These are phyloP conservation scores for Cheilosia soror DNA, from an alignment of 2,888 invertebrate genomes.

Conservation along the genomic window DNA sequence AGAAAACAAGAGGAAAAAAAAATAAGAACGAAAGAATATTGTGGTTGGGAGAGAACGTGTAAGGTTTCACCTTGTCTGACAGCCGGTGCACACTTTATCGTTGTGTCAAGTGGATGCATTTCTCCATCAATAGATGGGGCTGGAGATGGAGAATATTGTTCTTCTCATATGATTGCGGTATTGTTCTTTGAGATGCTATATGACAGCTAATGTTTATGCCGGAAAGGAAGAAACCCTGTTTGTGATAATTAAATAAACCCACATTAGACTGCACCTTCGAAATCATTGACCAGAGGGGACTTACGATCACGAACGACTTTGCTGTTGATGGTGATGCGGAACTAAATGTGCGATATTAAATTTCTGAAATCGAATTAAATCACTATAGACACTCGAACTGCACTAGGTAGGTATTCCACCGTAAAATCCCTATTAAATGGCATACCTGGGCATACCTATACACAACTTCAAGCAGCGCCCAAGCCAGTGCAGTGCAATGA, in stretches of 20 bases:
- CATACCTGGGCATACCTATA: not conserved
- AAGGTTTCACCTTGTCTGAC: slow-evolving; percentile 75
- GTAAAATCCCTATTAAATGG: slow-evolving; percentile 58
- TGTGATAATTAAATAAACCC: slow-evolving; percentile 57
- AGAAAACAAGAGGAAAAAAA: slow-evolving; percentile 19
- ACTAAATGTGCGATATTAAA: slow-evolving; percentile 44
- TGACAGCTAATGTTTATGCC: slow-evolving; percentile 26
- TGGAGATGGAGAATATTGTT: slow-evolving; percentile 47
- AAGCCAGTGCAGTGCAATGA: slow-evolving; percentile 59
- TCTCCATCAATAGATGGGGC: slow-evolving; percentile 60
- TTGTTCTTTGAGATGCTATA: slow-evolving; percentile 60
- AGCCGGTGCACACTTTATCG: slow-evolving; percentile 61
- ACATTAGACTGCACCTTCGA: slow-evolving; percentile 24
- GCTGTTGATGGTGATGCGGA: slow-evolving; percentile 5
- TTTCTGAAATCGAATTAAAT: slow-evolving; percentile 67
- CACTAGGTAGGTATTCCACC: slow-evolving; percentile 34
- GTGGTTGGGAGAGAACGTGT: slow-evolving; percentile 63
- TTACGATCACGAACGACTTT: slow-evolving; percentile 31
- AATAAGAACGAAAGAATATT: slow-evolving; percentile 45
- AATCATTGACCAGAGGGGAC: slow-evolving; percentile 50
- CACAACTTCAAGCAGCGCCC: slow-evolving; percentile 7
- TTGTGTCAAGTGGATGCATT: slow-evolving; percentile 71
- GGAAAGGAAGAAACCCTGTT: slow-evolving; percentile 17
- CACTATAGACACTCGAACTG: slow-evolving; percentile 2
- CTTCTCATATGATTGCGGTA: slow-evolving; percentile 54